Evolutionary conservation across 2,888 invertebrate species (phyloP).

Genomic region (Luperina nickerlii): DNA sequence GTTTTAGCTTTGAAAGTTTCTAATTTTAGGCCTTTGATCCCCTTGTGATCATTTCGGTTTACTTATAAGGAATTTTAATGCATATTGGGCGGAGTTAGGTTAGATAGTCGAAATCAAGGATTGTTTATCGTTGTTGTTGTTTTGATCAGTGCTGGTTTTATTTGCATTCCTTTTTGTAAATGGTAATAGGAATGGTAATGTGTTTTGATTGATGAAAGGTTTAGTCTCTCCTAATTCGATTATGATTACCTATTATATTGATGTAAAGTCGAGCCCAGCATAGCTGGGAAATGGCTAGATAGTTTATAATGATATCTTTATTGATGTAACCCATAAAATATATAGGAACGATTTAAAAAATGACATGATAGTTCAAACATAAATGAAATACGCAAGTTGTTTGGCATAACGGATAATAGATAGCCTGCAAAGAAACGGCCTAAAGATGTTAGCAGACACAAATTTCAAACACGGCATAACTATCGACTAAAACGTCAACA

Average conservation of each 20-base stretch:
- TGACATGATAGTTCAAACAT: background rate
- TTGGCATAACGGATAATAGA: background rate
- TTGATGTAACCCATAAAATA: background rate
- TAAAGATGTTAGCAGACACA: constrained; percentile 3
- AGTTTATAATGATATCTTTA: background rate
- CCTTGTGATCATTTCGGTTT: constrained; percentile 72
- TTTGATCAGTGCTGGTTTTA: constrained; percentile 32
- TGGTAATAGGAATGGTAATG: constrained; percentile 3
- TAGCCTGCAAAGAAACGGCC: background rate
- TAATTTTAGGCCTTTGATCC: constrained; percentile 85
- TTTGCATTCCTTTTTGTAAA: constrained; percentile 11
- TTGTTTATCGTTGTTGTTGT: constrained; percentile 50
- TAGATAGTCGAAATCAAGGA: constrained; percentile 46
- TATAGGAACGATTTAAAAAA: background rate
- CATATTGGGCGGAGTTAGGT: constrained; percentile 61
- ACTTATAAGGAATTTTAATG: constrained; percentile 74
- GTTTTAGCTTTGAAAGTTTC: constrained; percentile 75
- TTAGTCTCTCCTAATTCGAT: background rate
- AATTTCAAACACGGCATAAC: constrained; percentile 38
- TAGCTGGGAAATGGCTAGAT: background rate
- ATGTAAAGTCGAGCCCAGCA: background rate
- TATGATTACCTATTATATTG: background rate
- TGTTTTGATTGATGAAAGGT: constrained; percentile 9
- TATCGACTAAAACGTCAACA: constrained; percentile 46
- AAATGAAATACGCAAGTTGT: background rate